Base-by-base conservation (phyloP, 2,797 vertebrate genomes). In the Darevskia nairensis region DNA sequence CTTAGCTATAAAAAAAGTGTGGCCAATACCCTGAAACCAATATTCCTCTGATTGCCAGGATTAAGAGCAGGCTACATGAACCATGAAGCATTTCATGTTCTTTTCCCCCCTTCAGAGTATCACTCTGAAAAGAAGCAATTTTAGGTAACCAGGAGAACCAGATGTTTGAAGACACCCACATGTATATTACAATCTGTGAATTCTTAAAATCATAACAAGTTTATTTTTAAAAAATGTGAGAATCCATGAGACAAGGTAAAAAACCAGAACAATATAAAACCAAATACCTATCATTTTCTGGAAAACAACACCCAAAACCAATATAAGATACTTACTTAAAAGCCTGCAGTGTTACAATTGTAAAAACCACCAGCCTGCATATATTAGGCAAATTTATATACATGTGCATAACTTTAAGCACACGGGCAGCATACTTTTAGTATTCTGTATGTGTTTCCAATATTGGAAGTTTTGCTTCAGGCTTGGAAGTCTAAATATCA, bases 151-250 rank as follows among this genome's bases (percentile, higher is more conserved):
- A 89, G 1, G 0, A 94, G 50, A 93, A 85, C 80, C 88, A 93
- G 90, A 82, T 90, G 87, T 81, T 94, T 93, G 75, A 89, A 92
- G 71, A 86, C 71, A 88, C 84, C 91, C 80, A 85, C 86, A 72
- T 86, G 66, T 91, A 92, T 44, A 35, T 19, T 82, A 55, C 82
- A 92, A 79, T 93, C 94, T 92, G 88, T 89, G 80, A 90, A 89
- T 1, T 5, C 76, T 74, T 89, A 90, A 85, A 87, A 71, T 69
- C 77, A 80, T 85, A 89, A 88, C 23, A 77, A 32, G 50, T 79
- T 75, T 66, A 66, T 21, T 74, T 72, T 80, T 39, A 13, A 66
- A 84, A 88, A 80, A 61, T 9, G 83, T 68, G 83, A 80, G 85
- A 92, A 91, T 82, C 83, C 71, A 46, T 68, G 23, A 32, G 13